phyloP scores from a whole-genome alignment of 2,797 vertebrate genomes.

The Meda fulgida region DNA sequence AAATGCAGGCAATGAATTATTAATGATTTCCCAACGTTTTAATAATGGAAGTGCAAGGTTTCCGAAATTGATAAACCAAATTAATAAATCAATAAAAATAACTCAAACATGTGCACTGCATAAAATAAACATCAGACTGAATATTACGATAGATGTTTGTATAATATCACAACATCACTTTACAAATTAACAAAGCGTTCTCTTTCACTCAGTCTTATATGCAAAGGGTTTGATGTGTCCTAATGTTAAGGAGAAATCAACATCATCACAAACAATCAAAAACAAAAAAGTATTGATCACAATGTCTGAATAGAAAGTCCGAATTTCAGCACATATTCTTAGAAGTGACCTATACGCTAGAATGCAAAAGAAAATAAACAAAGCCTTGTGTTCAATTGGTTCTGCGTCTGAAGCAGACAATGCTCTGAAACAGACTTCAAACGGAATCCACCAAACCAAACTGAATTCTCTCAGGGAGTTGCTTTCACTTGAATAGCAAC shows the following conservation, averaged over 20 bases:
- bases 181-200: too few relatives aligned
- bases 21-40: neutral
- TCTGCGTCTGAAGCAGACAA: slow-evolving; percentile 1
- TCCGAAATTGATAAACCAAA: neutral
- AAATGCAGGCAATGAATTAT: neutral
- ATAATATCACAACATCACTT: neutral
- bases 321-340: neutral
- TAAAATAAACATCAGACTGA: neutral
- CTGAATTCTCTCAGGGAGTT: slow-evolving; percentile 28
- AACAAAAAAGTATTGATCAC: neutral
- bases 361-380: slow-evolving; percentile 13
- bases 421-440: slow-evolving; percentile 40
- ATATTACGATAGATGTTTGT: neutral
- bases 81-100: neutral
- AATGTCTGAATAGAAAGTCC: neutral
- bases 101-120: neutral
- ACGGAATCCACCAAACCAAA: slow-evolving; percentile 13
- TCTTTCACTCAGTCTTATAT: neutral
- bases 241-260: neutral
- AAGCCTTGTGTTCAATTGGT: slow-evolving; percentile 13
- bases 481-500: slow-evolving; percentile 29
- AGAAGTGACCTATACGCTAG: neutral
- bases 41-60: neutral
- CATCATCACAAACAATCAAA: neutral
- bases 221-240: neutral